Conservation (phyloP, 2,797 vertebrate genomes). For the Ceyx erithaca region DNA sequence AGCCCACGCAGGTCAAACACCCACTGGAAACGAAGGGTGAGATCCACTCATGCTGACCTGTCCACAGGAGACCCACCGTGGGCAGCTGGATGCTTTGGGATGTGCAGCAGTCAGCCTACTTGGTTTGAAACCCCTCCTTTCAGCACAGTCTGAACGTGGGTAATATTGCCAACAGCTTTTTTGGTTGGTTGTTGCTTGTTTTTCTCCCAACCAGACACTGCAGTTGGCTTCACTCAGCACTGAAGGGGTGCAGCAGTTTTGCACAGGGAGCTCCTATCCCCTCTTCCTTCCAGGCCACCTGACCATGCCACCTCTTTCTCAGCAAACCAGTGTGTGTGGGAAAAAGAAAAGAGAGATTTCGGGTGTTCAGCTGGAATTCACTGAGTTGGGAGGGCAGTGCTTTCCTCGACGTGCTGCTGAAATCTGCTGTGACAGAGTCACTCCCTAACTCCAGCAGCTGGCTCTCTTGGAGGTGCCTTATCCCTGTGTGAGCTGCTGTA, state of each 20-base stretch:
- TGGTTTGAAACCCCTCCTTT: not conserved
- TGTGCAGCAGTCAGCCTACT: not conserved
- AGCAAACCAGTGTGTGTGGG: not conserved
- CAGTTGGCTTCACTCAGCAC: not conserved
- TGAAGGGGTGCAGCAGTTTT: not conserved
- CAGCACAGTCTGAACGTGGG: not conserved
- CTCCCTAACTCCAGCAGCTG: not conserved
- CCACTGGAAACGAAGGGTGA: not conserved
- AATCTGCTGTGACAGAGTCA: not conserved
- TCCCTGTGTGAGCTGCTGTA: not conserved
- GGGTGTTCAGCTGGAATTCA: not conserved
- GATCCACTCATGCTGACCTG: not conserved
- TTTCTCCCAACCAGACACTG: not conserved
- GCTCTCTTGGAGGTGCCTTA: not conserved
- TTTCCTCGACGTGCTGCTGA: not conserved
- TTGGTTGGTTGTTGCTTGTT: too few species aligned
- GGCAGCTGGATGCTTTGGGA: not conserved
- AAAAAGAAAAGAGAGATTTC: not conserved
- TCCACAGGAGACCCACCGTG: accelerated
- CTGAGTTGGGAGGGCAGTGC: not conserved
- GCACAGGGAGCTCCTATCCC: not conserved
- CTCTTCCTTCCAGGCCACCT: not conserved
- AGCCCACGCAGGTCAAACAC: not conserved
- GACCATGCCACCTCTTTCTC: not conserved
- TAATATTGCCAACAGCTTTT: not conserved